These are phyloP conservation scores for Pseudopodoces humilis DNA, from an alignment of 2,113 vertebrate species.

Conservation along the genomic window DNA sequence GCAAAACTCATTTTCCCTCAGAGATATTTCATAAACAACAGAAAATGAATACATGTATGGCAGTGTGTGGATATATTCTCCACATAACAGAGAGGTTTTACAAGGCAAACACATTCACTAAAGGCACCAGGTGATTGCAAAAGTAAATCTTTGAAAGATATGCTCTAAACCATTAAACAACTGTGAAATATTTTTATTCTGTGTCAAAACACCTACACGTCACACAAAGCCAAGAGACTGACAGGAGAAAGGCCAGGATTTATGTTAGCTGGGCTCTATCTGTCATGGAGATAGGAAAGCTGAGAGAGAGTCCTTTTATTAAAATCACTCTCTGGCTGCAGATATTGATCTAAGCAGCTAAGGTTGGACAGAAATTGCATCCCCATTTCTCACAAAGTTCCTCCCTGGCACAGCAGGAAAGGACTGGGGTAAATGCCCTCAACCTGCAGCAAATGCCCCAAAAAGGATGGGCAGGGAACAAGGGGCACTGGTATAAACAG, in stretches of 20 bases:
- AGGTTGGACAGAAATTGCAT: conserved; percentile 16
- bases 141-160: conserved; percentile 50
- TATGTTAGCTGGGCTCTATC: conserved; percentile 56
- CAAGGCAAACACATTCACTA: background rate
- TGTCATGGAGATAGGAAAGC: conserved; percentile 68
- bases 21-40: conserved; percentile 20
- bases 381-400: conserved; percentile 2
- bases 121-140: conserved; percentile 13
- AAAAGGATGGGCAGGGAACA: background rate
- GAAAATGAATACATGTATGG: background rate
- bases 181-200: conserved; percentile 60
- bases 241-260: conserved; percentile 64
- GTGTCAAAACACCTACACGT: conserved; percentile 39
- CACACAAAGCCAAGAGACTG: conserved; percentile 57
- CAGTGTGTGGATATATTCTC: background rate
- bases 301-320: conserved; percentile 59
- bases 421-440: background rate
- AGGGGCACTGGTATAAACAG: background rate
- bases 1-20: conserved; percentile 5
- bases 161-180: conserved; percentile 32
- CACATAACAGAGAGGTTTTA: conserved; percentile 4
- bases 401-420: background rate
- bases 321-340: conserved; percentile 53
- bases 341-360: conserved; percentile 66
- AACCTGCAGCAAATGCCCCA: background rate